A percentile compares a stretch with the other conserved stretches of the same genome.
These are phyloP conservation scores for Bucco capensis DNA, from an alignment of 2,113 vertebrate genomes.

Conservation along the genomic window DNA sequence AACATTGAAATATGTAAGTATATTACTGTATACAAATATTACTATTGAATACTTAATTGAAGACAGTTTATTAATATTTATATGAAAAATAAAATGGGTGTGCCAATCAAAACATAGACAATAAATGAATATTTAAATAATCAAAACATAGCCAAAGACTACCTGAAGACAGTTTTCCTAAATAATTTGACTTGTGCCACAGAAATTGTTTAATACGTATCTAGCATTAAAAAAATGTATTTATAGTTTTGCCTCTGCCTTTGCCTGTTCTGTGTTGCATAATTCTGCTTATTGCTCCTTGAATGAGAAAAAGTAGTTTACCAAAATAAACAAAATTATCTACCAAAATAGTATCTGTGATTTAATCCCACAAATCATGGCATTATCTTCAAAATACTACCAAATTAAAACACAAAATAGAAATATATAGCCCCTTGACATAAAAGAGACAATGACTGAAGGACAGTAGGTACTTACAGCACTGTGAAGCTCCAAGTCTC, in stretches of 20 bases:
- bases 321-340: neutral
- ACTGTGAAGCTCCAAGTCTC: neutral
- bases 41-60: neutral
- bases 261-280: neutral
- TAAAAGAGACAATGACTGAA: neutral
- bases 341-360: neutral
- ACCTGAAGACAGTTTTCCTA: neutral
- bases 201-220: neutral
- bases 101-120: neutral
- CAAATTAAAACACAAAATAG: neutral
- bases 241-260: neutral
- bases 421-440: neutral
- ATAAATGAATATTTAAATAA: neutral
- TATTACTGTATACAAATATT: neutral
- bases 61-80: neutral
- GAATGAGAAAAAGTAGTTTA: neutral
- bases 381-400: neutral
- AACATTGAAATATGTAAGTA: neutral
- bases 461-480: neutral
- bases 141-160: neutral
- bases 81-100: neutral
- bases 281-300: neutral
- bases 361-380: neutral
- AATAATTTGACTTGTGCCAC: neutral
- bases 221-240: neutral